Base-by-base conservation (phyloP, 2,113 vertebrate species). In the Potamarius usumacintae region DNA sequence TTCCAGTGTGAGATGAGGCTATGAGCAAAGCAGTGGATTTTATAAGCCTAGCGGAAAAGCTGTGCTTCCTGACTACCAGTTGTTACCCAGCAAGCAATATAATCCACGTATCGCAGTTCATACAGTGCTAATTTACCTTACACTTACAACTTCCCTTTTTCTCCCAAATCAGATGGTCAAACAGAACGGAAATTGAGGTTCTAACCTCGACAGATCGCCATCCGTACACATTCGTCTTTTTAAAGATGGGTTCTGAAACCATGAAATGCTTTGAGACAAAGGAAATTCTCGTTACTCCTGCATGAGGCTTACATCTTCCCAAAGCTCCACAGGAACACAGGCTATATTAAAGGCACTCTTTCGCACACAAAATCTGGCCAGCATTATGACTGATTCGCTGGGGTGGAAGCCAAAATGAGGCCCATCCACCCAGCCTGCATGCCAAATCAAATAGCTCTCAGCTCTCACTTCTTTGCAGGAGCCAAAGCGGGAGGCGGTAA, bases 341-440 rank as follows among this genome's bases (percentile, higher is more conserved):
- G 82, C 72, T 67, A 72, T 27, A 83, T 76, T 72, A 42, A 87
- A 85, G 69, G 79, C 74, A 60, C 82, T 85, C 42, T 42, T 42
- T 42, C 63, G 25, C 84, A 72, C 69, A 81, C 25, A 14, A 25
- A 60, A 83, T 80, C 85, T 86, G 81, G 82, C 84, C 57, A 10
- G 82, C 83, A 85, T 89, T 67, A 84, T 88, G 87, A 90, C 77
- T 83, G 85, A 91, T 89, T 88, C 65, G 77, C 83, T 90, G 85
- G 84, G 82, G 82, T 88, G 52, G 76, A 58, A 86, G 88, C 89
- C 90, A 90, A 90, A 87, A 89, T 89, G 85, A 84, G 91, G 91
- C 89, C 90, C 90, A 84, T 89, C 86, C 67, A 67, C 77, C 50
- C 83, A n/a, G 80, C 53, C 62, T 25, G 62, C 78, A 80, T 87